These are phyloP conservation scores for Scaptomyza tumidula DNA, from an alignment of 2,888 invertebrate species.

Conservation along the genomic window DNA sequence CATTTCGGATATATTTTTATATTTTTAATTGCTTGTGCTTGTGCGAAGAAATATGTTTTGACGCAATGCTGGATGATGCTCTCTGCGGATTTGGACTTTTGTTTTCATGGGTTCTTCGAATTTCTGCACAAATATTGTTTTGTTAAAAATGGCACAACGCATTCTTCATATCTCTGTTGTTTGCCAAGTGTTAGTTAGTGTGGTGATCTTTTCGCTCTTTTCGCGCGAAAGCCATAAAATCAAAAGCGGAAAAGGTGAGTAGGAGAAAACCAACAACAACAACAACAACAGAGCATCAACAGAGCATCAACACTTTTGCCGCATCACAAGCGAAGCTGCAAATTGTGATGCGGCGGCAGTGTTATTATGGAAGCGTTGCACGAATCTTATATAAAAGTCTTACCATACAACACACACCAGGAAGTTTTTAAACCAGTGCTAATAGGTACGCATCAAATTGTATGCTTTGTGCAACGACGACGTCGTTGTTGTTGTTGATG, in stretches of 20 bases:
- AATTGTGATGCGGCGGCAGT: not conserved
- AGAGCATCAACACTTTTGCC: slow-evolving; percentile 26
- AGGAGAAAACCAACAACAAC: not conserved
- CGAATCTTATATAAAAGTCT: slow-evolving; percentile 13
- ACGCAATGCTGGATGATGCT: not conserved
- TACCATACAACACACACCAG: slow-evolving; percentile 22
- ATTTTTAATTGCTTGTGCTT: slow-evolving; percentile 24
- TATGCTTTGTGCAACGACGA: slow-evolving; percentile 12
- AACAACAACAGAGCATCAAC: not conserved
- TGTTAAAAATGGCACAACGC: slow-evolving; percentile 36
- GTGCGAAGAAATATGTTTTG: slow-evolving; percentile 16
- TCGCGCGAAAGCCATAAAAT: slow-evolving; percentile 50
- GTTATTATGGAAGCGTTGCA: slow-evolving; percentile 32
- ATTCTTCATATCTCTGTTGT: slow-evolving; percentile 15
- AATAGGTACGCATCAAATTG: slow-evolving; percentile 23
- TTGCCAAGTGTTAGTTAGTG: not conserved
- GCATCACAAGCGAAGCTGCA: slow-evolving; percentile 11
- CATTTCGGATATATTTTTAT: not conserved
- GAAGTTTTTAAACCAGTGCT: slow-evolving; percentile 22
- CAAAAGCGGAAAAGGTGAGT: not conserved
- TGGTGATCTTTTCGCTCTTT: slow-evolving; percentile 42
- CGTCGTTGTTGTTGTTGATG: slow-evolving; percentile 2
- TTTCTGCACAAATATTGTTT: slow-evolving; percentile 17
- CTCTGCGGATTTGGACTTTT: slow-evolving; percentile 23
- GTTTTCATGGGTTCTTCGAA: slow-evolving; percentile 31